phyloP scores from a whole-genome alignment of 2,888 invertebrate species.

The Nasonovia ribisnigri region DNA sequence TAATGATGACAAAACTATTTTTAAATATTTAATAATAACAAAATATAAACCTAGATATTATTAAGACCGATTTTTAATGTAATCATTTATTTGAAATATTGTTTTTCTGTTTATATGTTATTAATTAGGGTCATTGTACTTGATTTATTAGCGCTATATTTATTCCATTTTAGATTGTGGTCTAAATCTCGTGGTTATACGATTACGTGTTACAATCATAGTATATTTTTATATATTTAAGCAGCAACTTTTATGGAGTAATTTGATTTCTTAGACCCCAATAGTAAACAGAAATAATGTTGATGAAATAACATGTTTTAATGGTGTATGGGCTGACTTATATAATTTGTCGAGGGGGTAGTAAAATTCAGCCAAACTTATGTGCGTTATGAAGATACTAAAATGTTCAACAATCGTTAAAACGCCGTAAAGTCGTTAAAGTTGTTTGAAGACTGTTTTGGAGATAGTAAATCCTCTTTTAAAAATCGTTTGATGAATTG shows the following conservation, averaged over 20 bases:
- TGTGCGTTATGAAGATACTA: conserved; percentile 45
- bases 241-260: conserved; percentile 21
- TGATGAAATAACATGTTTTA: conserved; percentile 50
- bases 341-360: conserved; percentile 50
- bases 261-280: conserved; percentile 14
- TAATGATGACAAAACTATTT: neutral
- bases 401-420: conserved; percentile 51
- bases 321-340: neutral
- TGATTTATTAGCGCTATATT: neutral
- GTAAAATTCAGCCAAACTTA: conserved; percentile 45
- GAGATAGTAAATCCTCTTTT: neutral
- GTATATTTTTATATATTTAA: conserved; percentile 10
- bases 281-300: conserved; percentile 21
- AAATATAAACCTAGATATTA: neutral
- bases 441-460: conserved; percentile 26
- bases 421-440: conserved; percentile 34
- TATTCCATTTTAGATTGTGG: neutral
- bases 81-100: neutral
- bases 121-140: neutral
- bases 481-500: conserved; percentile 42
- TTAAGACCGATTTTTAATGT: neutral
- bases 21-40: neutral
- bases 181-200: neutral
- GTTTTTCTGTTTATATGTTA: neutral
- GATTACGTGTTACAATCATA: conserved; percentile 7